Percentiles rank a stretch among this genome's conserved stretches.
phyloP scores from a whole-genome alignment of 2,113 vertebrate species.

The Cyanistes caeruleus region DNA sequence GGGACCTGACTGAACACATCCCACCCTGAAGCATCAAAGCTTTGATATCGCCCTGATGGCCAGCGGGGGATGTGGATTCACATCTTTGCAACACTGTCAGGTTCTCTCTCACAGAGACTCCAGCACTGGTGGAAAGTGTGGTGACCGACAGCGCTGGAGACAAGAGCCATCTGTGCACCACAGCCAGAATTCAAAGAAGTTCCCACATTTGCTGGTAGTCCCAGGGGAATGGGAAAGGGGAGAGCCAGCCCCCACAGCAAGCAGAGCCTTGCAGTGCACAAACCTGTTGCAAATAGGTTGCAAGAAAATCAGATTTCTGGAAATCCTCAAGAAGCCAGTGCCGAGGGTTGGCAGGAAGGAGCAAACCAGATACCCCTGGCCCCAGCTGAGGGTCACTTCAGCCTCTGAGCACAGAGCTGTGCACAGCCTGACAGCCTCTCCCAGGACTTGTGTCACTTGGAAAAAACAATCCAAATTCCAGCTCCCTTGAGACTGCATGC shows the following conservation, averaged over 20 bases:
- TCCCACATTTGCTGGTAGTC: neutral
- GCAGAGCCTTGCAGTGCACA: neutral
- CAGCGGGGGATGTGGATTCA: neutral
- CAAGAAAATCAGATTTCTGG: neutral
- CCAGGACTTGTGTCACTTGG: neutral
- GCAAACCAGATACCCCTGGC: neutral
- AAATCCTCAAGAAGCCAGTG: neutral
- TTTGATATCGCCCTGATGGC: neutral
- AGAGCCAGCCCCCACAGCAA: neutral
- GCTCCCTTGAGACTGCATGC: neutral
- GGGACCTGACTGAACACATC: neutral
- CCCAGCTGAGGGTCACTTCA: neutral
- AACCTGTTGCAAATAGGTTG: neutral
- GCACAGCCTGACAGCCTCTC: neutral
- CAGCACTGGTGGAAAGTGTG: accelerated
- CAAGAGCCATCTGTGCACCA: neutral
- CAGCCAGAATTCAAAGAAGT: accelerated
- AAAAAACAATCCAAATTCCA: neutral
- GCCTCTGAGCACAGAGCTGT: neutral
- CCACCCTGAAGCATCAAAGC: neutral
- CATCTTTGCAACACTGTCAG: neutral
- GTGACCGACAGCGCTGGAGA: neutral
- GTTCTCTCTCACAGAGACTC: neutral
- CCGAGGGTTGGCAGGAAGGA: neutral
- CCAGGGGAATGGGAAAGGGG: neutral